Evolutionary conservation across 2,888 invertebrate species (phyloP).

Genomic region (Chymomyza caudatula): DNA sequence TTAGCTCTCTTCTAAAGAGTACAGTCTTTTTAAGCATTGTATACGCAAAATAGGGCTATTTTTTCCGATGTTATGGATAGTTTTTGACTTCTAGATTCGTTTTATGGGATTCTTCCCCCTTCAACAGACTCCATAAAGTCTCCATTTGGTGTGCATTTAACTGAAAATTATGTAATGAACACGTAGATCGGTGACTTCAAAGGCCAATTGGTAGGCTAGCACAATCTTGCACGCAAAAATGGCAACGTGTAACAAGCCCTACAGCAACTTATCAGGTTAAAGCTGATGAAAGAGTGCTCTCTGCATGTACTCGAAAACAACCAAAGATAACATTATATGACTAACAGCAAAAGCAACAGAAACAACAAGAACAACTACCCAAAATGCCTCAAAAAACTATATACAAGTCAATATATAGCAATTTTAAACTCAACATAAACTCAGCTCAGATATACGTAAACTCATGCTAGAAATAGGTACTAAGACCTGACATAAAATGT

Average conservation of each 20-base stretch:
- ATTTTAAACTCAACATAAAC: constrained; percentile 32
- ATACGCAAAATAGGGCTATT: too few relatives aligned
- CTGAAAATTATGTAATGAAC: too few relatives aligned
- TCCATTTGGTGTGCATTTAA: too few relatives aligned
- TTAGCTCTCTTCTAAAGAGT: too few relatives aligned
- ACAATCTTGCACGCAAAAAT: too few relatives aligned
- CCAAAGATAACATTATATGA: constrained; percentile 56
- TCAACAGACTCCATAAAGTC: too few relatives aligned
- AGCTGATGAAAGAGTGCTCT: neutral
- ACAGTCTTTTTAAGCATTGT: too few relatives aligned
- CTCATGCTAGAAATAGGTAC: constrained; percentile 2
- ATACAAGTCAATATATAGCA: constrained; percentile 29
- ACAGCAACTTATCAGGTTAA: neutral
- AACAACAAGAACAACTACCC: constrained; percentile 54
- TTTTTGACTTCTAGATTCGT: too few relatives aligned
- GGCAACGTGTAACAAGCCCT: neutral
- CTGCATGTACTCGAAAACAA: constrained; percentile 33
- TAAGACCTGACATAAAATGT: neutral
- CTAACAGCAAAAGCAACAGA: constrained; percentile 16
- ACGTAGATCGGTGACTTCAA: too few relatives aligned
- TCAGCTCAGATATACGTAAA: constrained; percentile 49
- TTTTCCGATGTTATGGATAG: too few relatives aligned
- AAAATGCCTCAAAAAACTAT: constrained; percentile 61
- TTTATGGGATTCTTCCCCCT: too few relatives aligned
- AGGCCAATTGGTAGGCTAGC: too few relatives aligned